Evolutionary conservation across 2,888 invertebrate genomes (phyloP).

Genomic region (Caenorhabditis japonica): DNA sequence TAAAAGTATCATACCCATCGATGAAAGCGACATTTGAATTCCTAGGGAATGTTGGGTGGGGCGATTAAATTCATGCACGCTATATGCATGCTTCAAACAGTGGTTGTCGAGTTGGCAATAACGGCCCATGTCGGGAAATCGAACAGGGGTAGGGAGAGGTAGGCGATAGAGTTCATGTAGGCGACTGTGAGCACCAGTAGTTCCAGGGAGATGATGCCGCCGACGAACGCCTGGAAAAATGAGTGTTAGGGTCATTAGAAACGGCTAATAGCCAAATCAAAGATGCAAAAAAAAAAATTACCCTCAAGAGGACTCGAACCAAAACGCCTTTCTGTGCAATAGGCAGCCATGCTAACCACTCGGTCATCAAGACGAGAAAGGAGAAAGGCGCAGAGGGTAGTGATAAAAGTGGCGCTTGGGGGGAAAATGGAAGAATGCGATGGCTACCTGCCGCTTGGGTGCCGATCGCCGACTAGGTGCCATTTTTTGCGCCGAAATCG

Average conservation of each 20-base stretch:
- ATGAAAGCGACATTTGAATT: conserved; percentile 11
- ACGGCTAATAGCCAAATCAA: too few relatives aligned
- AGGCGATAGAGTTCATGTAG: conserved; percentile 63
- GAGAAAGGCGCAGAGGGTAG: too few relatives aligned
- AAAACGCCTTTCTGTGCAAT: too few relatives aligned
- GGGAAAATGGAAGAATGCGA: too few relatives aligned
- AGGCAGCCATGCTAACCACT: too few relatives aligned
- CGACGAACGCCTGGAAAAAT: conserved; percentile 59
- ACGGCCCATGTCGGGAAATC: conserved; percentile 47
- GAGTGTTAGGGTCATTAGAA: too few relatives aligned
- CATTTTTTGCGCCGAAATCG: not conserved
- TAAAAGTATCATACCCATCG: conserved; percentile 3
- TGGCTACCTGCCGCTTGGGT: too few relatives aligned
- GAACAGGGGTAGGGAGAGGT: conserved; percentile 53
- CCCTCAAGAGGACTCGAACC: too few relatives aligned
- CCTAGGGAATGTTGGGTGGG: conserved; percentile 23
- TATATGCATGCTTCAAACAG: not conserved
- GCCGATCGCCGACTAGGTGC: too few relatives aligned
- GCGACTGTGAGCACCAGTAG: conserved; percentile 54
- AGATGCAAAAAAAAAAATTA: too few relatives aligned
- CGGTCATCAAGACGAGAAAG: too few relatives aligned
- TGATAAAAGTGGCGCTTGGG: too few relatives aligned
- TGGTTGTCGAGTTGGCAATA: conserved; percentile 21
- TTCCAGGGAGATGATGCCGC: conserved; percentile 56
- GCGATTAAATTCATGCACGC: not conserved